Percentiles rank a stretch among this genome's conserved stretches.
phyloP scores from a whole-genome alignment of 2,113 vertebrate genomes.

The Myrmecobius fasciatus region DNA sequence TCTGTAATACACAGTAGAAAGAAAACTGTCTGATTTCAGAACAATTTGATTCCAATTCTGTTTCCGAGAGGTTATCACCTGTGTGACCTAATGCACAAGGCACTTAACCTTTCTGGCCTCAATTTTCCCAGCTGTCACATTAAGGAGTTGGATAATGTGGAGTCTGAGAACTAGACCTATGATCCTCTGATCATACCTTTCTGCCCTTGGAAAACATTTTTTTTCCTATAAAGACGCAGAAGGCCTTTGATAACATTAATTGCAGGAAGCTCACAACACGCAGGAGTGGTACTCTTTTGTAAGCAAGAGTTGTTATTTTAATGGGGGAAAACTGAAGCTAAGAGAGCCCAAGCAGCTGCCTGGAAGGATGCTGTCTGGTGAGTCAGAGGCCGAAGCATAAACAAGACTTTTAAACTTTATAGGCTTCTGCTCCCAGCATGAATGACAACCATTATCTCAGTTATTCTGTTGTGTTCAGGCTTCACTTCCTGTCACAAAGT shows the following conservation, averaged over 20 bases:
- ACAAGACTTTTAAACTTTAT: neutral
- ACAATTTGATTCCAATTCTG: neutral
- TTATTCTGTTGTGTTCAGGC: neutral
- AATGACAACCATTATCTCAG: neutral
- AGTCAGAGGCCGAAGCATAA: neutral
- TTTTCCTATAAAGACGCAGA: conserved; percentile 51
- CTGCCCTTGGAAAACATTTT: conserved; percentile 29
- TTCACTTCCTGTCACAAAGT: conserved; percentile 56
- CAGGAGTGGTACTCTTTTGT: neutral
- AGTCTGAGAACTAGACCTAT: neutral
- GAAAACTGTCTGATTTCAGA: neutral
- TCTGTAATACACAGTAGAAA: neutral
- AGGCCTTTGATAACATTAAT: conserved; percentile 32
- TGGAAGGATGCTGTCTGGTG: neutral
- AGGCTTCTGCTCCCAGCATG: neutral
- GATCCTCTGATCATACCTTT: neutral
- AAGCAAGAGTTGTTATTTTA: conserved; percentile 18
- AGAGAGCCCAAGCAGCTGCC: neutral
- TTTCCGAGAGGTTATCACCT: neutral
- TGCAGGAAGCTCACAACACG: conserved; percentile 20
- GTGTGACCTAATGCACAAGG: neutral
- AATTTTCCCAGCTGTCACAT: neutral
- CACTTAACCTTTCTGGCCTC: neutral
- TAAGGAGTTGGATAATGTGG: neutral
- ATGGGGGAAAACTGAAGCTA: neutral